A percentile compares a stretch with the other conserved stretches of the same genome.
These are phyloP conservation scores for Steatocranus sp. DNA, from an alignment of 2,797 vertebrate species.

Conservation along the genomic window DNA sequence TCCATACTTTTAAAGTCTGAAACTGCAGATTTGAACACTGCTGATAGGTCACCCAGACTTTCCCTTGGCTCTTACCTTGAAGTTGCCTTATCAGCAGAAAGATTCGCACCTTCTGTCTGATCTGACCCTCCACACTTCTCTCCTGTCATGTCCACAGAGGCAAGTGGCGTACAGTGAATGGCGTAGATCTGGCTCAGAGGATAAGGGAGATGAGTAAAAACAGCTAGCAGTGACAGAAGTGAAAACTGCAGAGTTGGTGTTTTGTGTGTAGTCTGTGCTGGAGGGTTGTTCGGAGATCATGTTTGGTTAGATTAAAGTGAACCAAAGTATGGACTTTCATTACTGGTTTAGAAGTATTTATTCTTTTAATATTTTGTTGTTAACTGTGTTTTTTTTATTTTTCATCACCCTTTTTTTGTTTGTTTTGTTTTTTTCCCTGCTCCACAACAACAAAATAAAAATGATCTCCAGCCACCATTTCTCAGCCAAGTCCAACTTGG, in stretches of 20 bases:
- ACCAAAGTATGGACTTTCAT: neutral
- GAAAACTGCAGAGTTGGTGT: slow-evolving; percentile 6
- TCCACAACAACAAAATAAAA: neutral
- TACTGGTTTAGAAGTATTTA: neutral
- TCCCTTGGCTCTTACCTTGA: neutral
- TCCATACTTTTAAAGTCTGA: neutral
- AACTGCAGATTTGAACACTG: neutral
- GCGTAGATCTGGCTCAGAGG: slow-evolving; percentile 79
- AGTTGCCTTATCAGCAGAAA: neutral
- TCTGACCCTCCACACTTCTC: slow-evolving; percentile 70
- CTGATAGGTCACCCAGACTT: neutral
- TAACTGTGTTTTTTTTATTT: neutral
- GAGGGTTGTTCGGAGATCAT: neutral
- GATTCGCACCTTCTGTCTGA: slow-evolving; percentile 18
- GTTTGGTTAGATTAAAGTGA: neutral
- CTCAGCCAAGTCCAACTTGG: neutral
- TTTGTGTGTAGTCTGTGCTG: neutral
- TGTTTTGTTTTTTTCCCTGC: neutral
- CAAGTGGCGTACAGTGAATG: slow-evolving; percentile 80
- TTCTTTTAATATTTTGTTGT: neutral
- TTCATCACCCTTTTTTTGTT: neutral
- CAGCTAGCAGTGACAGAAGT: slow-evolving; percentile 55
- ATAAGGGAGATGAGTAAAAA: slow-evolving; percentile 80
- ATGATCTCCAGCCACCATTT: neutral
- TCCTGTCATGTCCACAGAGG: slow-evolving; percentile 89